Conservation (phyloP, 1,140 invertebrate species). For the Chymomyza costata region DNA sequence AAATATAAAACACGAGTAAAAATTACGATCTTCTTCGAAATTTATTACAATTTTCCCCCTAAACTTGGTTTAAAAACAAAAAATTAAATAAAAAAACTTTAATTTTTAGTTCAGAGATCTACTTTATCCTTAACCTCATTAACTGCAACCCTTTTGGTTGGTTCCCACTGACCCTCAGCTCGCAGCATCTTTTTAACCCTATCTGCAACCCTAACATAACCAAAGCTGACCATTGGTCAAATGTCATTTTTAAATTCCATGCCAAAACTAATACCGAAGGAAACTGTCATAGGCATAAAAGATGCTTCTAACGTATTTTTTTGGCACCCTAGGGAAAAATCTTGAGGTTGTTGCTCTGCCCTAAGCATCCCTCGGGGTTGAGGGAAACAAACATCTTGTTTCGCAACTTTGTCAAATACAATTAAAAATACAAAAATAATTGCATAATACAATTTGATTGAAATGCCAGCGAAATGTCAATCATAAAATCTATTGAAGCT, state of each 20-base stretch:
- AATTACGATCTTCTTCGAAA: no score
- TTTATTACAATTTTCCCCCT: no score
- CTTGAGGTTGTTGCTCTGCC: slow-evolving; percentile 24
- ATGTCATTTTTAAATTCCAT: slow-evolving; percentile 42
- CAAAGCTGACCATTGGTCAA: slow-evolving; percentile 61
- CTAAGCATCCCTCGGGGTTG: slow-evolving; percentile 29
- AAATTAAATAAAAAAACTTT: no score
- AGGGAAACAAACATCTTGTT: slow-evolving; percentile 52
- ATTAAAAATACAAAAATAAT: slow-evolving; percentile 43
- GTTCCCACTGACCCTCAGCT: no score
- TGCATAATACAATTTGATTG: slow-evolving; percentile 59
- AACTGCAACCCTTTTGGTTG: no score
- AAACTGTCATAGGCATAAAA: slow-evolving; percentile 34
- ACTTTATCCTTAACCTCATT: no score
- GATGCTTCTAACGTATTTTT: slow-evolving; percentile 24
- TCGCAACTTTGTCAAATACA: slow-evolving; percentile 64
- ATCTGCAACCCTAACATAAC: no score
- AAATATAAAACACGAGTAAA: no score
- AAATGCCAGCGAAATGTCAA: slow-evolving; percentile 59
- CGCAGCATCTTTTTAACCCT: no score
- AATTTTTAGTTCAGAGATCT: no score
- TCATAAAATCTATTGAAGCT: slow-evolving; percentile 26
- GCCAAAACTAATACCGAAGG: slow-evolving; percentile 2
- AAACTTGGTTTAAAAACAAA: no score
- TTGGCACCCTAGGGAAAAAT: slow-evolving; percentile 9